A percentile compares a stretch with the other conserved stretches of the same genome.
Conservation (phyloP, 1,140 invertebrate genomes). For the Thaumetopoea pityocampa region DNA sequence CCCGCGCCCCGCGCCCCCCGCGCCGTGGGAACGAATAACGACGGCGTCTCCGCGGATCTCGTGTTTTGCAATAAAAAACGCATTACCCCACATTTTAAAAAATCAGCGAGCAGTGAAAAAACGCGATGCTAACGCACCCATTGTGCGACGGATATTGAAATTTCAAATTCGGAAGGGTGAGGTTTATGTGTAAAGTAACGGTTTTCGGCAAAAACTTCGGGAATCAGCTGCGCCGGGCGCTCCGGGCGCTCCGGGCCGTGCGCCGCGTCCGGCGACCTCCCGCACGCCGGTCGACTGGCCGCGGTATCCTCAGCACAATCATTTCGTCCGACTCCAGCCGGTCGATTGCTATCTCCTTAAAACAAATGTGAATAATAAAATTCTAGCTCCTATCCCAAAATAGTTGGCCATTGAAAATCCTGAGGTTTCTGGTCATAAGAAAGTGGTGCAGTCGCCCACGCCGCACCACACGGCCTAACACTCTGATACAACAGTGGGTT, state of each 20-base stretch:
- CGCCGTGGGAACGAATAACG: slow-evolving; percentile 74
- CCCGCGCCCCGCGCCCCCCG: no score
- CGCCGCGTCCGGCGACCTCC: slow-evolving; percentile 6
- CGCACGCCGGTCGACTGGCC: slow-evolving; percentile 2
- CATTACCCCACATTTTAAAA: slow-evolving; percentile 73
- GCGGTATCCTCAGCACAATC: neutral
- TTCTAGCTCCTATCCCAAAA: no score
- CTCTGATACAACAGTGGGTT: no score
- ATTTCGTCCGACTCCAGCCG: neutral
- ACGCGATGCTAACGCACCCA: slow-evolving; percentile 41
- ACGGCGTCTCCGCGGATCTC: slow-evolving; percentile 45
- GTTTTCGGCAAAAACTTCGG: slow-evolving; percentile 56
- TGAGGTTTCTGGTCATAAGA: no score
- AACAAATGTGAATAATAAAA: no score
- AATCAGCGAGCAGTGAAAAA: slow-evolving; percentile 54
- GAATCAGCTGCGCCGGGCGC: slow-evolving; percentile 50
- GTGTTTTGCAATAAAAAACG: slow-evolving; percentile 67
- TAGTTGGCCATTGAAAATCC: no score
- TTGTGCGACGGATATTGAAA: slow-evolving; percentile 69
- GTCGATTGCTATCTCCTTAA: neutral
- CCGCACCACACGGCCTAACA: no score
- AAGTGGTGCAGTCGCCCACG: no score
- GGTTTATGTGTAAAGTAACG: slow-evolving; percentile 72
- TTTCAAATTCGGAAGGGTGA: slow-evolving; percentile 70
- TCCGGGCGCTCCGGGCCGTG: slow-evolving; percentile 16